phyloP scores from a whole-genome alignment of 2,113 vertebrate genomes.

The Varanus salvator region DNA sequence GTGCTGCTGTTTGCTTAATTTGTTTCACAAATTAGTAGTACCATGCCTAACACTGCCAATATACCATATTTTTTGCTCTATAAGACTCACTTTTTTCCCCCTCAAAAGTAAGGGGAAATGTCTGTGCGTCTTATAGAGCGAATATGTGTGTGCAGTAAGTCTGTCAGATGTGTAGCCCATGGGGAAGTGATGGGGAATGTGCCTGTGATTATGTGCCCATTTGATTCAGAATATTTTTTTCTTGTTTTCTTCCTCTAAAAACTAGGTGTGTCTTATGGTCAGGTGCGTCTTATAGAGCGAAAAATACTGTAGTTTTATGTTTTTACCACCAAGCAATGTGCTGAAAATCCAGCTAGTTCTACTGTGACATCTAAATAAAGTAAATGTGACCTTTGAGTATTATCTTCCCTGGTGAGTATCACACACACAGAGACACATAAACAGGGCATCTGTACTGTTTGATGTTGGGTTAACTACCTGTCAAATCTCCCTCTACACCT shows the following conservation, averaged over 20 bases:
- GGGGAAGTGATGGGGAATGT: too few species aligned
- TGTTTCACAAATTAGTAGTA: neutral
- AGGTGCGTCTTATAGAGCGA: too few species aligned
- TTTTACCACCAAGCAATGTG: neutral
- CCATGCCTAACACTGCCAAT: neutral
- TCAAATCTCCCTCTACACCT: neutral
- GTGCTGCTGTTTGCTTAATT: neutral
- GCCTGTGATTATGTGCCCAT: too few species aligned
- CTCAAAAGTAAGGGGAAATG: too few species aligned
- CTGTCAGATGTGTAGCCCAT: too few species aligned
- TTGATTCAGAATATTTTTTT: too few species aligned
- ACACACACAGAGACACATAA: neutral
- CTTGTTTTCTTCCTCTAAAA: too few species aligned
- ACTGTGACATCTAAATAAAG: conserved; percentile 43
- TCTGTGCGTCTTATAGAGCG: too few species aligned
- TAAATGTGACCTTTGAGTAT: neutral
- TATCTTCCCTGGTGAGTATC: neutral
- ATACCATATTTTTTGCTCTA: too few species aligned
- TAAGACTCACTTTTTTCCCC: too few species aligned
- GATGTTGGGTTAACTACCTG: neutral
- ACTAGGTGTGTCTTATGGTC: too few species aligned
- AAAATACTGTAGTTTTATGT: neutral
- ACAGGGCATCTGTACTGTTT: neutral
- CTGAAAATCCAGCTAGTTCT: neutral
- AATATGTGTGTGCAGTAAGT: too few species aligned